Percentiles rank a stretch among this genome's conserved stretches.
These are phyloP conservation scores for Candoia aspera DNA, from an alignment of 2,113 vertebrate species.

Conservation along the genomic window DNA sequence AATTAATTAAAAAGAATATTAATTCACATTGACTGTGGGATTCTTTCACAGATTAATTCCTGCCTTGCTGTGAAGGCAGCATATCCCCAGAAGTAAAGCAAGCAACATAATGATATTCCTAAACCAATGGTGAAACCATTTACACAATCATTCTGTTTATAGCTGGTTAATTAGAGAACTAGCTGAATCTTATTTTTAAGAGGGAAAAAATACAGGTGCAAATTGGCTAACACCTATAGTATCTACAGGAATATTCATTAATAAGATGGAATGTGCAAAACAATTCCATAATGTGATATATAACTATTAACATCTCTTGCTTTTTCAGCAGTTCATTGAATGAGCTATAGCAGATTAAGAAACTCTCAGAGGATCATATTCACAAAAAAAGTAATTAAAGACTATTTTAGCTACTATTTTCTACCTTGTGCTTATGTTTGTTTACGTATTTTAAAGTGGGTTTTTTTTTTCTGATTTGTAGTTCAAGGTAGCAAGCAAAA, in stretches of 20 bases:
- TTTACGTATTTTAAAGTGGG: neutral
- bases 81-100: conserved; percentile 36
- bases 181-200: conserved; percentile 55
- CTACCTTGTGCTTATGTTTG: conserved; percentile 1
- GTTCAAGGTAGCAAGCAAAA: neutral
- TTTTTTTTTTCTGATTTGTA: neutral
- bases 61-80: conserved; percentile 24
- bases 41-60: conserved; percentile 43
- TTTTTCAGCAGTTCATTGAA: conserved; percentile 67
- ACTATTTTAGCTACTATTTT: neutral
- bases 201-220: conserved; percentile 54
- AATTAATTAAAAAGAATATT: conserved; percentile 41
- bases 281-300: conserved; percentile 55
- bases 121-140: conserved; percentile 40
- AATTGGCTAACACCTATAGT: conserved; percentile 64
- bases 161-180: conserved; percentile 61
- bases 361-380: conserved; percentile 42
- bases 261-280: conserved; percentile 57
- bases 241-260: conserved; percentile 57
- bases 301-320: conserved; percentile 64
- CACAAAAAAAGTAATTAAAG: conserved; percentile 40
- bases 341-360: conserved; percentile 44
- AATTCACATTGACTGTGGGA: conserved; percentile 25
- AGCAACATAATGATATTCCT: conserved; percentile 30
- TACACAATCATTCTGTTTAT: conserved; percentile 53